Evolutionary conservation across 2,113 vertebrate species (phyloP).

Genomic region (Jaculus jaculus): DNA sequence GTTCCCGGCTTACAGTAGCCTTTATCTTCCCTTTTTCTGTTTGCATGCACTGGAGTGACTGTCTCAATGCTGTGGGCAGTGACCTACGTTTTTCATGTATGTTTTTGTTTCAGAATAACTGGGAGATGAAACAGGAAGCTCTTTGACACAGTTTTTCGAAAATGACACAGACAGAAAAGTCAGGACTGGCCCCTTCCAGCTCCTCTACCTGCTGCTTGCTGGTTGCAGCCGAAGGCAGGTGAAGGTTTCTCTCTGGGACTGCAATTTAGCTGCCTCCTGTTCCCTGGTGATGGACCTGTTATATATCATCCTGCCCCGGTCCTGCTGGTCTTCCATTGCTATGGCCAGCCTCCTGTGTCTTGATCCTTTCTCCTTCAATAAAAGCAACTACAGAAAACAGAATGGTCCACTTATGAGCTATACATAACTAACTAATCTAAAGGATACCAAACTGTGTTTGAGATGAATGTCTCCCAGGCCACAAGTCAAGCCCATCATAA

Average conservation of each 20-base stretch:
- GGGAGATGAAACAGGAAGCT: constrained; percentile 83
- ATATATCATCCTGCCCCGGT: neutral
- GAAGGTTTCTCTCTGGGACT: neutral
- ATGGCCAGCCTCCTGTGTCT: neutral
- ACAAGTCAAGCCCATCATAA: neutral
- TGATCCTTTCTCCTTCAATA: constrained; percentile 52
- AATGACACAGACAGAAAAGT: constrained; percentile 78
- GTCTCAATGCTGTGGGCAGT: constrained; percentile 67
- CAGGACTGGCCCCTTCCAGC: constrained; percentile 64
- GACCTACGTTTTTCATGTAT: constrained; percentile 81
- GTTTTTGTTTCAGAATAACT: constrained; percentile 84
- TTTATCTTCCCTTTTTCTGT: constrained; percentile 65
- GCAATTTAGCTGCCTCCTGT: neutral
- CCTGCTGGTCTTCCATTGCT: neutral
- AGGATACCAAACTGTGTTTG: neutral
- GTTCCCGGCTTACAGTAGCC: neutral
- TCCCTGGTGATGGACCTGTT: neutral
- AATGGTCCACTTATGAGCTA: constrained; percentile 15
- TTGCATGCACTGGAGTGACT: constrained; percentile 56
- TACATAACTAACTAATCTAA: neutral
- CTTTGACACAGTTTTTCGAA: constrained; percentile 76
- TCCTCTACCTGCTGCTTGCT: constrained; percentile 27
- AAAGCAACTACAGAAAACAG: constrained; percentile 35
- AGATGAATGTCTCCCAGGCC: constrained; percentile 5
- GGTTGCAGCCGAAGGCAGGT: neutral